A percentile compares a stretch with the other conserved stretches of the same genome.
Conservation (phyloP, 2,797 vertebrate species). For the Vipera ursinii region DNA sequence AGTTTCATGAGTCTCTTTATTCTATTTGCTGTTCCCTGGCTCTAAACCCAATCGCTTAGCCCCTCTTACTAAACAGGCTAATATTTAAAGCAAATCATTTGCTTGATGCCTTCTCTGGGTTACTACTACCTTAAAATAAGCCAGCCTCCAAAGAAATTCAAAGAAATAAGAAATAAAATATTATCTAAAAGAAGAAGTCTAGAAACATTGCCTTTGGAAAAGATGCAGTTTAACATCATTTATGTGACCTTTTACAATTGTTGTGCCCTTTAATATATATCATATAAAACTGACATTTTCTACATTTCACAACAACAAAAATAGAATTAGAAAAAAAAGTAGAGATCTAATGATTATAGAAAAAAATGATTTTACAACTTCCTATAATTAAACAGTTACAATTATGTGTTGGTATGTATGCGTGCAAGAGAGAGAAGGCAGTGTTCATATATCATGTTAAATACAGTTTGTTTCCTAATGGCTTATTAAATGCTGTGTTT, state of each 20-base stretch:
- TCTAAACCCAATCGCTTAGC: neutral
- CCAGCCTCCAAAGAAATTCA: neutral
- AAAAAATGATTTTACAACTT: neutral
- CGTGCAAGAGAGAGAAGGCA: neutral
- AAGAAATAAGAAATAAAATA: neutral
- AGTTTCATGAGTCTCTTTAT: neutral
- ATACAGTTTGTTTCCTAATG: neutral
- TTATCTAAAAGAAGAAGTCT: neutral
- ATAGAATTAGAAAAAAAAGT: fast-evolving
- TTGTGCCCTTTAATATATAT: constrained; percentile 15
- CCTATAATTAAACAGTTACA: neutral
- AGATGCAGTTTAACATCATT: neutral
- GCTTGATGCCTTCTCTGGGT: neutral
- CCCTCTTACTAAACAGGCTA: neutral
- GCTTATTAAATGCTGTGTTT: neutral
- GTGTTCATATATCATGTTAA: neutral
- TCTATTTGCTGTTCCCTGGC: neutral
- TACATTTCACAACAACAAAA: neutral
- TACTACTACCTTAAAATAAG: constrained; percentile 1
- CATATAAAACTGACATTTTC: neutral
- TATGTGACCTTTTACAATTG: neutral
- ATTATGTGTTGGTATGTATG: neutral
- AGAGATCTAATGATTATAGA: neutral
- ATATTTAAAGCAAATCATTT: neutral
- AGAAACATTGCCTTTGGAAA: neutral